Base-by-base conservation (phyloP, 2,888 invertebrate species). In the Luffia ferchaultella region DNA sequence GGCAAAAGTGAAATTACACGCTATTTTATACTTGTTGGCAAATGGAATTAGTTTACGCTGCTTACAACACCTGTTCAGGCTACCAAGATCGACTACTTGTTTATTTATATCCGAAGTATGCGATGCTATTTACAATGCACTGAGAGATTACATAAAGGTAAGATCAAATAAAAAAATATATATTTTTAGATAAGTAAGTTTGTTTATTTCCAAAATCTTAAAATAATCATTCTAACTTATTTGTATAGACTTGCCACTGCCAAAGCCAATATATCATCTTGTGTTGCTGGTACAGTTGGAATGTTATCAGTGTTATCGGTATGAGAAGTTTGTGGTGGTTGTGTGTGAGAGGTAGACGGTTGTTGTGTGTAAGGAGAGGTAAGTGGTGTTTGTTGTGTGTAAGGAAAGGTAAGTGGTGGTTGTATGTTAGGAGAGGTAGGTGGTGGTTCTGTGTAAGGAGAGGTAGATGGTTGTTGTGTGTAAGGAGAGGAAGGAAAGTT, bases 81-180 rank as follows among this genome's bases (percentile, higher is more conserved):
- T 53, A 43, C 48, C 53, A 45, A 53, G 45, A 49, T 48, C 50
- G 19, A 50, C 50, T 41, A 50, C 48, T 46, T 48, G 48, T 50
- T 18, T 30, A n/a, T 46, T 53, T 20, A 50, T 53, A 46, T 46
- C 50, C 44, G 46, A 49, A 50, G 53, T 53, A 30, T 53, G 53
- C 44, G 43, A 50, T 46, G 48, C 53, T 46, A 50, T 53, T 48
- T 53, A 53, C 45, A 48, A 49, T 41, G 50, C 50, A 20, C 43
- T 53, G 45, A 50, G 44, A 30, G 51, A 48, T 44, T 51, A 43
- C 51, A 54, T 54, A 50, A 50, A 49, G 52, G 54, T 54, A 53
- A 20, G 49, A 44, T 49, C 50, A 20, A 53, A 46, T 20, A 45
- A 48, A 42, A 30, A 20, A 40, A 16, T 40, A 48, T 48, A 7